Evolutionary conservation across 2,888 invertebrate genomes (phyloP), one percentile per base, ranked within the genome.

Genomic region (Unio pictorum): DNA sequence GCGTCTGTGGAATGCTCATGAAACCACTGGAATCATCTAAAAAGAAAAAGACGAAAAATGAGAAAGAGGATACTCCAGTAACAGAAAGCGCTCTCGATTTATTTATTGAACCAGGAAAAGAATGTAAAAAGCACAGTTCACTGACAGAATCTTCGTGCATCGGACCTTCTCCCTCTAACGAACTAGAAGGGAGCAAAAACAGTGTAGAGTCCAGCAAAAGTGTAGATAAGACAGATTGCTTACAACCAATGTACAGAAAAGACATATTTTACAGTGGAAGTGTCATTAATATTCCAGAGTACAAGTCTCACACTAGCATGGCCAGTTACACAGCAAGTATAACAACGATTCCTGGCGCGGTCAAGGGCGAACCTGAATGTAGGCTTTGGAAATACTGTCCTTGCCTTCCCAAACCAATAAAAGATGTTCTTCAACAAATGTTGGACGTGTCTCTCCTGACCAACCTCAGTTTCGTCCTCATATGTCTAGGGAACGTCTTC

Each of bases 221-320:
- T 54, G 72, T 83, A 26, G 71, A 81, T 34, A 84, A 82, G 72
- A 81, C 79, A 55, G 88, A 88, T 71, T 84, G 85, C 68, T 81
- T 84, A 26, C 93, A 97, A 28, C 98, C 98, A 4, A 91, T 98
- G 91, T 96, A 97, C 7, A 93, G 97, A 68, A 97, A 97, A 88
- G 98, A 99, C 91, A 98, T 98, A 86, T 98, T 99, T 92, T 98
- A 98, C 91, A 96, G 97, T 4, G 98, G 98, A 54, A 97, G 97
- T 64, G 95, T 99, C 34, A 92, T 95, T 74, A 96, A 98, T 91
- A 92, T 99, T 84, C 96, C 85, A 3, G 81, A 84, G 90, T 98
- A 60, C 61, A 95, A 95, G 89, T 96, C 96, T 73, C 96, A 96
- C 89, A 95, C 96, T 87, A 95, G 96, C 3, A 92, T 97, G 66